Evolutionary conservation across 2,797 vertebrate species (phyloP).

Genomic region (Malacoctenus gilli): DNA sequence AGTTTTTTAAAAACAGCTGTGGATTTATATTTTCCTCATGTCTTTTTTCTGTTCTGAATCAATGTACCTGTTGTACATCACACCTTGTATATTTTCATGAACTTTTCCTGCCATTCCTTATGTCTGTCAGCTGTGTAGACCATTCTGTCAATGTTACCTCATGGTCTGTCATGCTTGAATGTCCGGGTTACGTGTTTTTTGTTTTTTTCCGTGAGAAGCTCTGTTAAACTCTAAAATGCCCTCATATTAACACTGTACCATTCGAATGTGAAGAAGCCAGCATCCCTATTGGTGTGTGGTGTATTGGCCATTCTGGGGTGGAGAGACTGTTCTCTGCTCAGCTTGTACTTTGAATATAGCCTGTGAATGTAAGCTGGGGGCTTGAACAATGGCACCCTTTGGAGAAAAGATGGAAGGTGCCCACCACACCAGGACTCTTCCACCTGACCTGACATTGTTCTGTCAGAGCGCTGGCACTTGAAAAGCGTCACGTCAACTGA

Average conservation of each 20-base stretch:
- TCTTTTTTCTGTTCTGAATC: constrained; percentile 56
- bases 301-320: constrained; percentile 49
- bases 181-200: constrained; percentile 41
- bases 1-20: constrained; percentile 73
- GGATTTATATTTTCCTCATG: constrained; percentile 38
- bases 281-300: constrained; percentile 50
- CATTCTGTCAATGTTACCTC: constrained; percentile 62
- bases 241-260: constrained; percentile 57
- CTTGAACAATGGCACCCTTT: constrained; percentile 57
- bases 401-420: background rate
- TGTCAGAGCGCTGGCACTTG: constrained; percentile 73
- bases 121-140: constrained; percentile 67
- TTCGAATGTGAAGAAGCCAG: constrained; percentile 74
- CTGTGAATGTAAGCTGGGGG: constrained; percentile 55
- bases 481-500: constrained; percentile 74
- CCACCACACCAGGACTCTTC: constrained; percentile 47
- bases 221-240: constrained; percentile 50
- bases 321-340: constrained; percentile 57
- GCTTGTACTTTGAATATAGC: constrained; percentile 55
- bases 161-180: constrained; percentile 63
- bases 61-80: constrained; percentile 73
- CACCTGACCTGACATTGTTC: constrained; percentile 39
- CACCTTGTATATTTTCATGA: constrained; percentile 68
- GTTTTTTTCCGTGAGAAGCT: constrained; percentile 55
- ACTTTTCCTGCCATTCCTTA: constrained; percentile 66